Conservation (phyloP, 2,888 invertebrate species). For the Patella caerulea region DNA sequence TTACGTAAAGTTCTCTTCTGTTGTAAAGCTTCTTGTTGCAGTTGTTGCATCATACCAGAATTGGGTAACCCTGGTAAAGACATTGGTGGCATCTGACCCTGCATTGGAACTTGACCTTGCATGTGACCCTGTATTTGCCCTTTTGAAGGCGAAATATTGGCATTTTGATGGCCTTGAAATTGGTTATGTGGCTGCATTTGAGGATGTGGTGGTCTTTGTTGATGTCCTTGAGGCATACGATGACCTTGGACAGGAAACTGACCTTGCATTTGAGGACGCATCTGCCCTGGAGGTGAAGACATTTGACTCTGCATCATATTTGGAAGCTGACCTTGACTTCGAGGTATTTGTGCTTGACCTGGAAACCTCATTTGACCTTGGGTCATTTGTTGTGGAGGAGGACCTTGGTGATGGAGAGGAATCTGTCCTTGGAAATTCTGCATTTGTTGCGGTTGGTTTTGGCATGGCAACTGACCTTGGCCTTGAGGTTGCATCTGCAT, state of each 20-base stretch:
- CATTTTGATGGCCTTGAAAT: background rate
- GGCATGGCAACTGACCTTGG: background rate
- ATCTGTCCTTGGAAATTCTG: background rate
- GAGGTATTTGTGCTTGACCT: background rate
- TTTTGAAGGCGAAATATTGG: background rate
- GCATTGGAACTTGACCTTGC: background rate
- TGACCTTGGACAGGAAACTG: background rate
- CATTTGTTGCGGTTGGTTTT: too few species aligned
- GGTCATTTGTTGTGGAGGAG: background rate
- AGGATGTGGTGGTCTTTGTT: background rate
- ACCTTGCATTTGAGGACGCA: constrained; percentile 17
- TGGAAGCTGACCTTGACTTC: background rate
- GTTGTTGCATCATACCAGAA: constrained; percentile 24
- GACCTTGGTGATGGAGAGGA: constrained; percentile 1
- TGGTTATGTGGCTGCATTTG: background rate
- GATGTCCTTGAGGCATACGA: background rate
- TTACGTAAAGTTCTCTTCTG: constrained; percentile 73
- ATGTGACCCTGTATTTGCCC: background rate
- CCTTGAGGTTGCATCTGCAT: constrained; percentile 5
- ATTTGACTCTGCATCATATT: background rate
- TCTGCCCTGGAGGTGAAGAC: background rate
- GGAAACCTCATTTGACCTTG: constrained; percentile 2
- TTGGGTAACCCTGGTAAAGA: background rate
- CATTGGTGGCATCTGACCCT: background rate
- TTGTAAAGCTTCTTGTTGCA: constrained; percentile 25